Conservation (phyloP, 2,888 invertebrate genomes). For the Rhingia rostrata region DNA sequence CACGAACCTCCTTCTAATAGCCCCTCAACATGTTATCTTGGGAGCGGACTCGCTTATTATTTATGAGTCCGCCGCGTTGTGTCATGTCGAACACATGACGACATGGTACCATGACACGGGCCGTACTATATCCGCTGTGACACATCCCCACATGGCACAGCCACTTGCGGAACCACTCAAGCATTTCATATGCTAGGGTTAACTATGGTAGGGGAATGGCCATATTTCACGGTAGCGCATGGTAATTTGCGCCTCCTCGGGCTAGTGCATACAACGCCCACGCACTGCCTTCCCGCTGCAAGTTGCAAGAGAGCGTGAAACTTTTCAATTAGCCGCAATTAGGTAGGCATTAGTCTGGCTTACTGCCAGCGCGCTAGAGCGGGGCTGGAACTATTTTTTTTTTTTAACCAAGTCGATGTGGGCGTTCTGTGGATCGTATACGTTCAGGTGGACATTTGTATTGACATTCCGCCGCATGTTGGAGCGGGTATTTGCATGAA, state of each 20-base stretch:
- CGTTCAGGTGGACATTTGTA: constrained; percentile 41
- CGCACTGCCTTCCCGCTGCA: constrained; percentile 50
- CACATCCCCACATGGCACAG: constrained; percentile 32
- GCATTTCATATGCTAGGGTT: constrained; percentile 14
- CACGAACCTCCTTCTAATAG: constrained; percentile 43
- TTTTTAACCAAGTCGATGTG: constrained; percentile 40
- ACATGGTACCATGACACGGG: constrained; percentile 48
- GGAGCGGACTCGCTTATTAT: constrained; percentile 56
- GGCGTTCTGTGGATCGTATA: constrained; percentile 34
- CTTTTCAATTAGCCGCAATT: constrained; percentile 73
- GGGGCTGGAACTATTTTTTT: constrained; percentile 30
- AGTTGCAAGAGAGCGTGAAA: constrained; percentile 67
- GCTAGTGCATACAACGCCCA: constrained; percentile 62
- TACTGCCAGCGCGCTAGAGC: constrained; percentile 1
- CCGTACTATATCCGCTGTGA: constrained; percentile 15
- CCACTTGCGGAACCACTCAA: constrained; percentile 12
- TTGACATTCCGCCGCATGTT: constrained; percentile 57
- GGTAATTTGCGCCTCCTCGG: constrained; percentile 67
- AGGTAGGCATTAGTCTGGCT: constrained; percentile 55
- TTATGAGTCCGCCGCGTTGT: constrained; percentile 69
- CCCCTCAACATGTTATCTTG: constrained; percentile 49
- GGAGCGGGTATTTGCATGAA: constrained; percentile 59
- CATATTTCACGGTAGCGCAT: constrained; percentile 48
- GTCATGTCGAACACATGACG: constrained; percentile 66
- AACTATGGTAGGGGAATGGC: constrained; percentile 27